Evolutionary conservation across 2,113 vertebrate genomes (phyloP), one percentile per base, ranked within the genome.

Genomic region (Spermophilus dauricus): DNA sequence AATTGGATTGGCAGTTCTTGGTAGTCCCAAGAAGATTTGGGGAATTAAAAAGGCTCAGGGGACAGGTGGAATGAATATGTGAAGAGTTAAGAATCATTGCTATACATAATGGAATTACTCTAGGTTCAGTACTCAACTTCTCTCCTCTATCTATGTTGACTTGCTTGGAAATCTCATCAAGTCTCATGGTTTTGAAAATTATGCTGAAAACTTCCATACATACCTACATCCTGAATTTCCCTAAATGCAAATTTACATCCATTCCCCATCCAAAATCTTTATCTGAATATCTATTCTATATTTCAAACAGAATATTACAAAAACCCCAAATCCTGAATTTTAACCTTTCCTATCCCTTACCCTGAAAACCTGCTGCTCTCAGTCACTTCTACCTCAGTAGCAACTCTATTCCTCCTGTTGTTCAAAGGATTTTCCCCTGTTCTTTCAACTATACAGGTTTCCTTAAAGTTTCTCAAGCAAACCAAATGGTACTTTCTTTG

Each of bases 241-340:
- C 75, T 80, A 72, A 80, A 78, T 34, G 80, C 63, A 76, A 91
- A 91, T 30, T 93, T 37, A 91, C 17, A 84, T 39, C 32, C 28
- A 87, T 8, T 8, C 18, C 20, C 32, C 16, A 90, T 7, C 63
- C 34, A 48, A 94, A 90, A 76, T 88, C 73, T 78, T 61, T 72
- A 94, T 34, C 45, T 87, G 69, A 94, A 94, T 69, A 61, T 48
- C 45, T 51, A 51, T 34, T 45, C 24, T 51, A 73, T 28, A 76
- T 81, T 82, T 89, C 73, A 93, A 80, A 86, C 13, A 61, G 39
- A 75, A 76, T 76, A 80, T 17, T 88, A 32, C 58, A 63, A 84
- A 45, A 95, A 96, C 83, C 22, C 17, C 78, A 91, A 87, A 37
- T 90, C 72, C n/a, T 83, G 28, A 91, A 73, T 86, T 88, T 73